Evolutionary conservation across 2,888 invertebrate genomes (phyloP).

Genomic region (Xestoiulus laeticollis): DNA sequence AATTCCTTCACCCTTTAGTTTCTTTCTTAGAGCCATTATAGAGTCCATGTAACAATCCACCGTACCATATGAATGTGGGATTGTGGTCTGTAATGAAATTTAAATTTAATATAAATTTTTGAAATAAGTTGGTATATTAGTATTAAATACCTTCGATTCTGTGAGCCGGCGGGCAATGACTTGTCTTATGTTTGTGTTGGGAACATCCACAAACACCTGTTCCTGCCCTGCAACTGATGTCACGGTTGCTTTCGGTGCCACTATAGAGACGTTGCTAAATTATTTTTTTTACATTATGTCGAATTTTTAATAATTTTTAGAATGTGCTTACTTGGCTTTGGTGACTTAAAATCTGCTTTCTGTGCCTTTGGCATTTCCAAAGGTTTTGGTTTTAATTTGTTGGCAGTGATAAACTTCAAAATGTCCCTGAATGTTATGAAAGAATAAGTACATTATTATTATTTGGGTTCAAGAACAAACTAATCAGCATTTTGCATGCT

Average conservation of each 20-base stretch:
- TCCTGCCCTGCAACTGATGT: conserved; percentile 6
- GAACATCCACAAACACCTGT: conserved; percentile 67
- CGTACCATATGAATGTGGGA: conserved; percentile 75
- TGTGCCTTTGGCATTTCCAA: conserved; percentile 55
- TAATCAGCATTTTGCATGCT: background rate
- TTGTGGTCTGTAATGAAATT: conserved; percentile 68
- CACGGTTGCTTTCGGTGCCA: background rate
- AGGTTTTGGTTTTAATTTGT: conserved; percentile 65
- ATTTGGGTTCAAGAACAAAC: too few species aligned
- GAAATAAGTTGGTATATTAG: too few species aligned
- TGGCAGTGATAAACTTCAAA: conserved; percentile 65
- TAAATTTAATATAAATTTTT: too few species aligned
- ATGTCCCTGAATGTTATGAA: conserved; percentile 67
- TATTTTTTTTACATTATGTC: too few species aligned
- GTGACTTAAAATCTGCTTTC: conserved; percentile 55
- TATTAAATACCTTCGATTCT: conserved; percentile 70
- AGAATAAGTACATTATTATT: too few species aligned
- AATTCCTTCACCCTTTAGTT: conserved; percentile 68
- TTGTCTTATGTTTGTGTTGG: conserved; percentile 70
- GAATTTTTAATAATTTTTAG: background rate
- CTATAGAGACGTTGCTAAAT: background rate
- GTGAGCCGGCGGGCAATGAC: conserved; percentile 73
- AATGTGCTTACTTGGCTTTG: conserved; percentile 19
- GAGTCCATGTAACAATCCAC: conserved; percentile 69
- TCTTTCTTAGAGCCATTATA: conserved; percentile 67